These are phyloP conservation scores for Phoenicopterus ruber DNA, from an alignment of 2,113 vertebrate species.

Conservation along the genomic window DNA sequence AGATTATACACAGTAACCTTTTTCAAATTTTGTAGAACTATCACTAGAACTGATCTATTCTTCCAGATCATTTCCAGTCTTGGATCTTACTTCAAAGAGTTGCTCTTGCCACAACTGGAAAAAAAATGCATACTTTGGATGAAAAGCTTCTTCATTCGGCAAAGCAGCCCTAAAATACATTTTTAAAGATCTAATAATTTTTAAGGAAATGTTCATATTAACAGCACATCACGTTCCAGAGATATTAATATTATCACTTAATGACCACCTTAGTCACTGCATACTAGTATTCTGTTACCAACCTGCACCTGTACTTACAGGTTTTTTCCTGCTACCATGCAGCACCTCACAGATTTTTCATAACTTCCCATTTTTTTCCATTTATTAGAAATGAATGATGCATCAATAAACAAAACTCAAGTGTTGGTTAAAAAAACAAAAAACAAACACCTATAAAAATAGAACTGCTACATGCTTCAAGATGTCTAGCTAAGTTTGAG, in stretches of 20 bases:
- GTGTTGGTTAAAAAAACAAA: neutral
- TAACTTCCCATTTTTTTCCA: neutral
- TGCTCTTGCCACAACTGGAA: neutral
- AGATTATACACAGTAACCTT: neutral
- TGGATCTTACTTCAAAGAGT: neutral
- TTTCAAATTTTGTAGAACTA: neutral
- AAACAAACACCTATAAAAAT: neutral
- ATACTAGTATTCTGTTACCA: neutral
- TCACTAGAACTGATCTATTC: neutral
- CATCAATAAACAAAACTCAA: neutral
- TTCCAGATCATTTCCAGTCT: neutral
- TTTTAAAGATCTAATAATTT: neutral
- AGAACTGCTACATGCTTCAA: neutral
- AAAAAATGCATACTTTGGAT: neutral
- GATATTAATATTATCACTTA: neutral
- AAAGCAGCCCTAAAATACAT: neutral
- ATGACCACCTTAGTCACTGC: neutral
- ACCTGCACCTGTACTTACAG: neutral
- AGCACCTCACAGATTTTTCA: neutral
- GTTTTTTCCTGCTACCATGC: neutral
- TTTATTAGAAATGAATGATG: neutral
- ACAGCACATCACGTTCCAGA: neutral
- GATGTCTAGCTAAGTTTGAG: neutral
- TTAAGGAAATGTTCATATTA: neutral
- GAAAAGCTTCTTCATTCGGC: neutral